These are phyloP conservation scores for Tetanocera ferruginea DNA, from an alignment of 2,888 invertebrate genomes.

Conservation along the genomic window DNA sequence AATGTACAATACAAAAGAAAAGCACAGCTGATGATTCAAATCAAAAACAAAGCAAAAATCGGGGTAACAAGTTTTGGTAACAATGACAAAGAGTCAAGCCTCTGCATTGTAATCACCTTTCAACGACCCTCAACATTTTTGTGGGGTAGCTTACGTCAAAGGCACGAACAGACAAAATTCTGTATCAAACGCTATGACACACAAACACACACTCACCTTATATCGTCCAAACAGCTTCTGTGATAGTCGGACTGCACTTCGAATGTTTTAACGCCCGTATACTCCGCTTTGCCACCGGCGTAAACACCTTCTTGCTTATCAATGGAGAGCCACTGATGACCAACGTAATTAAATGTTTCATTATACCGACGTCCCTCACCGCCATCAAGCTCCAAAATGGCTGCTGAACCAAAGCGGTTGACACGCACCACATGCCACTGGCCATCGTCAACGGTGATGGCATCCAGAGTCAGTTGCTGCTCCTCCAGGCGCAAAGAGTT, in stretches of 20 bases:
- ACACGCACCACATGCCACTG: conserved; percentile 96
- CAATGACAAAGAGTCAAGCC: not conserved
- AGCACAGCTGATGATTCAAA: not conserved
- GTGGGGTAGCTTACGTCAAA: no score
- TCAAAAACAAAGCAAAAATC: not conserved
- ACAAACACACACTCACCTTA: conserved; percentile 62
- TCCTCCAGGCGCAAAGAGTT: conserved; percentile 92
- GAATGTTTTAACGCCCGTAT: conserved; percentile 92
- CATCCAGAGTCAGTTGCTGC: conserved; percentile 86
- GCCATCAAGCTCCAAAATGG: conserved; percentile 91
- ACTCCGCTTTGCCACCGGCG: conserved; percentile 95
- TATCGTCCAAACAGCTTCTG: conserved; percentile 82
- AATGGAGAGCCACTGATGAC: conserved; percentile 91
- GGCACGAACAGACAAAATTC: not conserved
- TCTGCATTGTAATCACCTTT: no score
- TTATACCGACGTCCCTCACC: conserved; percentile 94
- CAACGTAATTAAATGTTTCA: conserved; percentile 89
- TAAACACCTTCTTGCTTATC: conserved; percentile 95
- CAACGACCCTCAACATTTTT: no score
- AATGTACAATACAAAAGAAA: conserved; percentile 1
- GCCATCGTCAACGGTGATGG: conserved; percentile 91
- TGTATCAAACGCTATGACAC: not conserved
- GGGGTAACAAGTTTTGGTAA: not conserved
- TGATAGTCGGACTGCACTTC: conserved; percentile 95
- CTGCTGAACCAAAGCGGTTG: conserved; percentile 90